Base-by-base conservation (phyloP, 2,888 invertebrate species). In the Steinernema hermaphroditum region DNA sequence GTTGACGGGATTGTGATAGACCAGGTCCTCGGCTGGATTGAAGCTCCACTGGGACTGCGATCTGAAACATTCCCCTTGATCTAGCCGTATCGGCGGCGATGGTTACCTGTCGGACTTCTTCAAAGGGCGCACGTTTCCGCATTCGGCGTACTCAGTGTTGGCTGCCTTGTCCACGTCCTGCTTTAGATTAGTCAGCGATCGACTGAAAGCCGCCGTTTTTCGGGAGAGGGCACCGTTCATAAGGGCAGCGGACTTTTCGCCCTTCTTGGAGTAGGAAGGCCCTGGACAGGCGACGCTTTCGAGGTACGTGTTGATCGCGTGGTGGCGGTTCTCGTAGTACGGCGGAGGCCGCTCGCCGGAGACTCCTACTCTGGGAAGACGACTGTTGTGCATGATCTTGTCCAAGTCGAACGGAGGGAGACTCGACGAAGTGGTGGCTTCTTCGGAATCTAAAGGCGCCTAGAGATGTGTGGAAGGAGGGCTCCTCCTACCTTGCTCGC, bases 181-280 rank as follows among this genome's bases (percentile, higher is more conserved):
- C 14, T 54, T 22, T 2, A 54, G 54, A 54, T 54, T 54, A 22
- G 54, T 54, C 54, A 54, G 4, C 54, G 54, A 54, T 24, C 54
- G 54, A 54, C 54, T 54, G 27, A 54, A 54, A 22, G 54, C 54
- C 24, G 54, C 54, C 8, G 54, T 54, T 54, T 54, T 54, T 16
- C 54, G 14, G 6, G 54, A 54, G 2, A 54, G 27, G 6, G 54
- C 54, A 27, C 54, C 54, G 27, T 54, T 54, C 54, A 27, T 54
- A 27, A 19, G 19, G 24, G 27, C 54, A 12, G 22, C 6, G 24
- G 2, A 8, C 24, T 22, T 22, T 14, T 27, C 19, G 4, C 27
- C 27, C 46, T 4, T 4, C 54, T 54, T 54, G 6, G 22, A 2
- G 8, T 22, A 22, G 27, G 54, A 27, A 54, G 22, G 19, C 6